Evolutionary conservation across 2,888 invertebrate species (phyloP), one percentile per base, ranked within the genome.

Genomic region (Melieria omissa): DNA sequence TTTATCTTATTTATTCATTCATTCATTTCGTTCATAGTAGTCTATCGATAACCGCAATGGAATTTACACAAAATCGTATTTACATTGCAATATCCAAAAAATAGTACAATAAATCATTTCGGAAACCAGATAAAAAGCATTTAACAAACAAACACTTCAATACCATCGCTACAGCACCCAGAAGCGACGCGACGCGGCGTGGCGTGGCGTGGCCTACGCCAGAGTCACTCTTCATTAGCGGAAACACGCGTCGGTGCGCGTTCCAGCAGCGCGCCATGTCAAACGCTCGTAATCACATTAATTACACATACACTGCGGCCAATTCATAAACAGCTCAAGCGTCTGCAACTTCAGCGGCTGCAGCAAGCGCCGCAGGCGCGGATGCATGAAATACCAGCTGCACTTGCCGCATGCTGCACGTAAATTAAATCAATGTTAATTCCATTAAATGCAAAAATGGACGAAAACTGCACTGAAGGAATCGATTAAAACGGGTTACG

Each of bases 381-480:
- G 45, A 29, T 29, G 29, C 29, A 29, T 29, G 29, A 29, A 29
- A 29, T 29, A 29, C 44, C 41, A 29, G 61, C 44, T 61, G 61
- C 42, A 29, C 58, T 55, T 47, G 57, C 45, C n/a, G 14, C 46
- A 49, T 57, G 70, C 46, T 63, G 47, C 57, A 64, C 55, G 60
- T 70, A 70, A 65, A 70, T 65, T 70, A 52, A 65, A 58, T 65
- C 70, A 70, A 65, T 60, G 65, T 60, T 45, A 42, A 1, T 29
- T 29, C 29, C 29, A 29, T 29, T 3, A 29, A 29, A 29, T 29
- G 29, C 29, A 29, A 29, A 29, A 29, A 29, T 29, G 29, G 29
- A 29, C 29, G 29, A 29, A 29, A 29, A 1, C 8, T 4, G 14
- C 61, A 61, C 8, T 5, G 5, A 44, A 12, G 44, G 44, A 61